A percentile compares a stretch with the other conserved stretches of the same genome.
These are phyloP conservation scores for Drosophila auraria DNA, from an alignment of 1,140 invertebrate genomes.

Conservation along the genomic window DNA sequence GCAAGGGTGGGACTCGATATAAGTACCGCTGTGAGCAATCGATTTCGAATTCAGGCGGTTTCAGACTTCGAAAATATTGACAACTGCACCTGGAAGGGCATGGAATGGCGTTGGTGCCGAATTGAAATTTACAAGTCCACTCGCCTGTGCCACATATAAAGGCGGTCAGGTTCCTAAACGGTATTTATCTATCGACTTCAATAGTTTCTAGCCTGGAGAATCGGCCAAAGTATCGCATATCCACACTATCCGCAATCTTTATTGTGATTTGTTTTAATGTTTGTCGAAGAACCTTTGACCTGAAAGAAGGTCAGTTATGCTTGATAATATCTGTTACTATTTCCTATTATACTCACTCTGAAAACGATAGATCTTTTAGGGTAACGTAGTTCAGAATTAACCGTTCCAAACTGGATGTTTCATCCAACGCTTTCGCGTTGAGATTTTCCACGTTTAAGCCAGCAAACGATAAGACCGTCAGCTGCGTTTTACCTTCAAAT, in stretches of 20 bases:
- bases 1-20: not conserved
- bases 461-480: not conserved
- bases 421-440: not conserved
- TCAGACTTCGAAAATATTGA: not conserved
- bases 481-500: not conserved
- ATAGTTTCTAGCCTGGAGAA: slow-evolving; percentile 2
- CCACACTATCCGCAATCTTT: not conserved
- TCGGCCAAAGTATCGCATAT: slow-evolving; percentile 2
- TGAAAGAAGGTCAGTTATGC: not conserved
- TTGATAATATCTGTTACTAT: not conserved
- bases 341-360: not conserved
- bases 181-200: not conserved
- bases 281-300: not conserved
- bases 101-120: not conserved
- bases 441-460: not conserved
- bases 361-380: not conserved
- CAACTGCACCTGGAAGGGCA: slow-evolving; percentile 6
- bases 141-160: not conserved
- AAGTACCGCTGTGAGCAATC: not conserved
- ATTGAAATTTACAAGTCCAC: not conserved
- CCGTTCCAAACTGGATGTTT: not conserved
- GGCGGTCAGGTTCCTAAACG: not conserved
- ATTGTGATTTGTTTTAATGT: not conserved
- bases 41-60: slow-evolving; percentile 1
- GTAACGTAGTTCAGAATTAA: not conserved